A percentile compares a stretch with the other conserved stretches of the same genome.
phyloP scores from a whole-genome alignment of 2,888 invertebrate species.

The Galerucella nymphaeae region DNA sequence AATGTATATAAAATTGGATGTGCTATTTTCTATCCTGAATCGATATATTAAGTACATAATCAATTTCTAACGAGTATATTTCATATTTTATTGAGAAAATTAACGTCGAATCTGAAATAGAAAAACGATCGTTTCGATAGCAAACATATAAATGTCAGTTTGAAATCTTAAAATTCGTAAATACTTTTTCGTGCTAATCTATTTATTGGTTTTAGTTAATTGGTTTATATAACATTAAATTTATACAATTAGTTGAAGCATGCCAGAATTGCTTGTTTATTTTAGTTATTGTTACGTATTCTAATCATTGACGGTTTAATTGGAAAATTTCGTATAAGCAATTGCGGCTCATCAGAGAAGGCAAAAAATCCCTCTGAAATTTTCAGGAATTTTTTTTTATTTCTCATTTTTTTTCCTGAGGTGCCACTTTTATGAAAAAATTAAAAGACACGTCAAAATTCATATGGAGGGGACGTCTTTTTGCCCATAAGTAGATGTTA shows the following conservation, averaged over 20 bases:
- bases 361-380: no score
- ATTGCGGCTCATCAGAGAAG: no score
- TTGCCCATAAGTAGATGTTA: no score
- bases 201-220: background rate
- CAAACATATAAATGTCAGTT: constrained; percentile 6
- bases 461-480: no score
- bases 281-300: constrained; percentile 6
- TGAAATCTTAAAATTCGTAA: background rate
- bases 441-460: no score
- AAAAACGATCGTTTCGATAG: constrained; percentile 3
- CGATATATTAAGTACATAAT: background rate
- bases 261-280: constrained; percentile 7
- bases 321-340: background rate
- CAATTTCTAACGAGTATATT: background rate
- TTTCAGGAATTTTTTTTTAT: no score
- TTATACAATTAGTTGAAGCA: constrained; percentile 2
- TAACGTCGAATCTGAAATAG: background rate
- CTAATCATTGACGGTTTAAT: background rate
- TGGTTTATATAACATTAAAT: constrained; percentile 5
- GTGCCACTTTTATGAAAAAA: no score
- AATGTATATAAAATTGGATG: background rate
- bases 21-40: background rate
- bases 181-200: background rate
- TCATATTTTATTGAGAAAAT: constrained; percentile 1
- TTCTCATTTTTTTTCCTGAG: no score